Conservation (phyloP, 1,140 invertebrate species). For the Eubasilissa regina region DNA sequence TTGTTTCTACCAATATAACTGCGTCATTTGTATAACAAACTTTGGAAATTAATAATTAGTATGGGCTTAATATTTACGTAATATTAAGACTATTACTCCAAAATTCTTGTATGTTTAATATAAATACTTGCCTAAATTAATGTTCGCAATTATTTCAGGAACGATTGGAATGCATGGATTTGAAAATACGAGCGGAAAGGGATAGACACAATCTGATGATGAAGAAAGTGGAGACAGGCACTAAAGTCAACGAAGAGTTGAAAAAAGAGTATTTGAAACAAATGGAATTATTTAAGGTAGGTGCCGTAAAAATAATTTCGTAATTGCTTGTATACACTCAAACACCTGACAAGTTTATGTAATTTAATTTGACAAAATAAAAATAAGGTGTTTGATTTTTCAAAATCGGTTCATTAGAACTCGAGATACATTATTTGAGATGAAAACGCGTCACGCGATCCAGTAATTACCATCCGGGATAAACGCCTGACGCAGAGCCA, state of each 20-base stretch:
- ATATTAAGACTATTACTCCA: no score
- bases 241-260: conserved; percentile 80
- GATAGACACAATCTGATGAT: conserved; percentile 79
- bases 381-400: no score
- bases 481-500: no score
- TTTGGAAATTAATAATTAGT: no score
- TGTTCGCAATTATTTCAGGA: conserved; percentile 66
- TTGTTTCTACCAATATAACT: no score
- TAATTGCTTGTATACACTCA: neutral
- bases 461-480: no score
- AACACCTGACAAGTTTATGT: neutral
- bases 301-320: neutral
- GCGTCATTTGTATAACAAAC: neutral
- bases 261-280: conserved; percentile 84
- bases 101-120: no score
- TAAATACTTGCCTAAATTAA: neutral
- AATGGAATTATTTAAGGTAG: conserved; percentile 78
- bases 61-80: no score
- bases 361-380: neutral
- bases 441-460: no score
- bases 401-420: no score
- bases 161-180: conserved; percentile 80
- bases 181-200: conserved; percentile 79
- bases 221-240: conserved; percentile 79
- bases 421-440: no score